Evolutionary conservation across 2,888 invertebrate species (phyloP).

Genomic region (Melanostoma scalare): DNA sequence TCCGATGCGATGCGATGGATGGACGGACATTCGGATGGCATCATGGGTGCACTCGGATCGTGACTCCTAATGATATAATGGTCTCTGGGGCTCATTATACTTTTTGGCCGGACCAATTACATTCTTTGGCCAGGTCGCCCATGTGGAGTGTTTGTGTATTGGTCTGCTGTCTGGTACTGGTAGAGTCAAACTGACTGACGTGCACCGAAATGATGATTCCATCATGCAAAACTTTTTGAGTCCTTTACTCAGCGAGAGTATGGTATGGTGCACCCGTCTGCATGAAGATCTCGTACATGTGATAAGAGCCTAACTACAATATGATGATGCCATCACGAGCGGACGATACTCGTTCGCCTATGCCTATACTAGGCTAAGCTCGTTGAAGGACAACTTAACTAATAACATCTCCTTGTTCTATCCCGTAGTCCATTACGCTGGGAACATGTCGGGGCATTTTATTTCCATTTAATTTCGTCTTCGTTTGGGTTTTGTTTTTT

Average conservation of each 20-base stretch:
- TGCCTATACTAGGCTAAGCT: conserved; percentile 58
- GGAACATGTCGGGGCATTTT: conserved; percentile 72
- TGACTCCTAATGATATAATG: conserved; percentile 73
- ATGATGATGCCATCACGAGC: conserved; percentile 71
- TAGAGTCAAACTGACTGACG: conserved; percentile 52
- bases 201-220: conserved; percentile 61
- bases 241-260: not conserved
- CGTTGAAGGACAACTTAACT: conserved; percentile 73
- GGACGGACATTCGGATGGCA: conserved; percentile 20
- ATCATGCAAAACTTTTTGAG: conserved; percentile 57
- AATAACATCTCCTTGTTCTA: conserved; percentile 71
- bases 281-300: conserved; percentile 27
- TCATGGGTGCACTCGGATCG: conserved; percentile 67
- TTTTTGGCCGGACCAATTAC: conserved; percentile 63
- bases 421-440: conserved; percentile 67
- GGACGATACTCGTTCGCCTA: conserved; percentile 34
- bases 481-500: conserved; percentile 29
- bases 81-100: conserved; percentile 58
- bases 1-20: conserved; percentile 17
- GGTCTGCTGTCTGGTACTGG: not conserved
- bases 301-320: conserved; percentile 58
- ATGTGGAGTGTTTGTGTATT: conserved; percentile 23
- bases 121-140: conserved; percentile 6
- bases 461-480: conserved; percentile 73
- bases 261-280: not conserved